Conservation (phyloP, 2,113 vertebrate species). For the Gobio gobio region DNA sequence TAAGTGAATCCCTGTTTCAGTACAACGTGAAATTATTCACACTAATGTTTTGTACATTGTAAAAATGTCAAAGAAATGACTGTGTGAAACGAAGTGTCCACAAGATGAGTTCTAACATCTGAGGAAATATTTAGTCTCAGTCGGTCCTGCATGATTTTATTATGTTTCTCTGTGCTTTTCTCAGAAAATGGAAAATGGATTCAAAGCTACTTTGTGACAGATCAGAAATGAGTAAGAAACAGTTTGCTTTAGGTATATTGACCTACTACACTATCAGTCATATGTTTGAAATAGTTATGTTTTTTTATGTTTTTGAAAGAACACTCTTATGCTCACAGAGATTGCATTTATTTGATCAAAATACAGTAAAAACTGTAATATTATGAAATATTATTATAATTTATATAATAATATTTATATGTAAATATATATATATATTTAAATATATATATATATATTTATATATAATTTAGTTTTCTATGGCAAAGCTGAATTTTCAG, state of each 20-base stretch:
- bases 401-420: no score
- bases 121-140: slow-evolving; percentile 2
- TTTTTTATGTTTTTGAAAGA: no score
- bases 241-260: not conserved
- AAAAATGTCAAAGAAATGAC: not conserved
- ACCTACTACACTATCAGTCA: not conserved
- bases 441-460: no score
- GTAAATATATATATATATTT: no score
- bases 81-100: not conserved
- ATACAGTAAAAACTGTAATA: no score
- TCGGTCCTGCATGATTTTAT: not conserved
- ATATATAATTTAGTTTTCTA: no score
- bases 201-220: slow-evolving; percentile 4
- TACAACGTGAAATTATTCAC: not conserved
- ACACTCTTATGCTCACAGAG: no score
- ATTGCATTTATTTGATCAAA: no score
- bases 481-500: no score
- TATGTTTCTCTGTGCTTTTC: not conserved
- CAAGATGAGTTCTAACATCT: slow-evolving; percentile 1
- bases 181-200: slow-evolving; percentile 5
- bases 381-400: no score
- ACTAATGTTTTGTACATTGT: not conserved
- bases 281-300: no score
- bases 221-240: not conserved
- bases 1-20: slow-evolving; percentile 8